These are phyloP conservation scores for Agapostemon virescens DNA, from an alignment of 2,888 invertebrate genomes.

Conservation along the genomic window DNA sequence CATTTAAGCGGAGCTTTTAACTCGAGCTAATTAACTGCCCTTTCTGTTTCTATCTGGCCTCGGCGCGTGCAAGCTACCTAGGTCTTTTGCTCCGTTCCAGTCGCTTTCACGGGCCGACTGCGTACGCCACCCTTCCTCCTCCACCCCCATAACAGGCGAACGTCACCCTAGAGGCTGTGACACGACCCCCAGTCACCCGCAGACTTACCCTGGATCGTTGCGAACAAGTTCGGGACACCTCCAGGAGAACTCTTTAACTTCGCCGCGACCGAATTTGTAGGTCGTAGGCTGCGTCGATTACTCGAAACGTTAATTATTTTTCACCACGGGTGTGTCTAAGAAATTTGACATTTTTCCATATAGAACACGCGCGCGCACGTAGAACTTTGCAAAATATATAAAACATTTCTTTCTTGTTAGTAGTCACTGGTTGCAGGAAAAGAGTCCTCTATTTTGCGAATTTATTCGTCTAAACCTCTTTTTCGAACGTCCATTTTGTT, in stretches of 20 bases:
- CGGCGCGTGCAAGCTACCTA: background rate
- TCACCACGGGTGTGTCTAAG: background rate
- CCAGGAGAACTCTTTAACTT: background rate
- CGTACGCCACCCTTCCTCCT: background rate
- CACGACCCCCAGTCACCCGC: conserved; percentile 7
- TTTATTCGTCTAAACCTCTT: too few species aligned
- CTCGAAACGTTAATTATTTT: background rate
- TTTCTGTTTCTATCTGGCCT: conserved; percentile 47
- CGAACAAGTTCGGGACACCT: background rate
- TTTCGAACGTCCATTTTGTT: too few species aligned
- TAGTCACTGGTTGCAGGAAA: too few species aligned
- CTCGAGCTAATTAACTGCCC: conserved; percentile 70
- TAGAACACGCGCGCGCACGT: too few species aligned
- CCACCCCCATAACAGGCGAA: background rate
- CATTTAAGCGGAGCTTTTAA: conserved; percentile 72
- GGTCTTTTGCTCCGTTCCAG: background rate
- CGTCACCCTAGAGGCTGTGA: background rate
- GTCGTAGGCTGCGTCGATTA: background rate
- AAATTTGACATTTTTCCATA: too few species aligned
- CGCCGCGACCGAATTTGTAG: background rate
- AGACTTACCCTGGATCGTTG: background rate
- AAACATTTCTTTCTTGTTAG: too few species aligned
- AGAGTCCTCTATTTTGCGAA: too few species aligned
- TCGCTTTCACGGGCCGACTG: conserved; percentile 27
- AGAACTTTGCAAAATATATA: too few species aligned